Evolutionary conservation across 1,140 invertebrate genomes (phyloP).

Genomic region (Campoletis sonorensis): DNA sequence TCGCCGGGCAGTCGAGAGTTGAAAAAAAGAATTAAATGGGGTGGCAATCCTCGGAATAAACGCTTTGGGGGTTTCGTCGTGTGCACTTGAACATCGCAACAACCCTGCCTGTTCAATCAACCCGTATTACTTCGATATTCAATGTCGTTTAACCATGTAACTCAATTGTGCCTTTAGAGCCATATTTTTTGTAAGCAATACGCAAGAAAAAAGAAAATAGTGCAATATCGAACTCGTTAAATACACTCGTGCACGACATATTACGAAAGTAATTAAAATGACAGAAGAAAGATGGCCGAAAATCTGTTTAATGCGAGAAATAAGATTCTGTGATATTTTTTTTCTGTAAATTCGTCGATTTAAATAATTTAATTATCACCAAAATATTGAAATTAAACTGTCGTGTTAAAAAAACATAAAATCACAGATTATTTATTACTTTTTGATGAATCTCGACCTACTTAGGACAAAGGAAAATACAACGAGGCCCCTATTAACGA

Average conservation of each 20-base stretch:
- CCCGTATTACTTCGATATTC: conserved; percentile 11
- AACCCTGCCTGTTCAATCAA: conserved; percentile 62
- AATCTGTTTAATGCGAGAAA: too few species aligned
- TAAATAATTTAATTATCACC: not conserved
- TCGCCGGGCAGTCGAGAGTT: not conserved
- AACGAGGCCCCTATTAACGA: not conserved
- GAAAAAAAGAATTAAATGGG: not conserved
- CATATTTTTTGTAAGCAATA: not conserved
- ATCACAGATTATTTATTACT: not conserved
- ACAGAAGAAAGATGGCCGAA: too few species aligned
- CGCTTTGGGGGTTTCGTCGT: conserved; percentile 72
- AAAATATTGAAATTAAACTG: too few species aligned
- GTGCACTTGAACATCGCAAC: conserved; percentile 70
- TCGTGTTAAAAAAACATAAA: not conserved
- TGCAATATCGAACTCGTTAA: too few species aligned
- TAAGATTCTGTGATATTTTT: too few species aligned
- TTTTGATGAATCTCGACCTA: not conserved
- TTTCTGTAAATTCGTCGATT: not conserved
- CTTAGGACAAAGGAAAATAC: not conserved
- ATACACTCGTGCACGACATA: too few species aligned
- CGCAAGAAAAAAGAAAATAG: not conserved
- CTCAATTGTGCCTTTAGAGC: not conserved
- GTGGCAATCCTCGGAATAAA: conserved; percentile 68
- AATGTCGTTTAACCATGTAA: not conserved
- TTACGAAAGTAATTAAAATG: too few species aligned